phyloP scores from a whole-genome alignment of 2,888 invertebrate species.

The Flexamia atlantica region DNA sequence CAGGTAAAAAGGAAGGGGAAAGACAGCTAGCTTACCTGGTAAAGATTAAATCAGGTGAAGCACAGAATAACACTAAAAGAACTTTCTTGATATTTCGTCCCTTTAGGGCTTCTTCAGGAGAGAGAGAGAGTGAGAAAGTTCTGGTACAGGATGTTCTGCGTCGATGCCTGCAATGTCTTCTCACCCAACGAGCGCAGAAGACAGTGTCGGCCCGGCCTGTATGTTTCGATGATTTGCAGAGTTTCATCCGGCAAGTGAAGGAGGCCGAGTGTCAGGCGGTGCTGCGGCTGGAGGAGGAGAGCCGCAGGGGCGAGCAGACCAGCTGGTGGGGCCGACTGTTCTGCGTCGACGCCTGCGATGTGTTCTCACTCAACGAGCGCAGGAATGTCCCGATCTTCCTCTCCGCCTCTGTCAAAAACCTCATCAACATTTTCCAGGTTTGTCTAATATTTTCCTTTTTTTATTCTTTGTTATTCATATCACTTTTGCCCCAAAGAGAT shows the following conservation, averaged over 20 bases:
- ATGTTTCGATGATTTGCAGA: not conserved
- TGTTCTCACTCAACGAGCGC: constrained; percentile 4
- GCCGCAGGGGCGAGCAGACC: not conserved
- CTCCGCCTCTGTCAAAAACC: constrained; percentile 19
- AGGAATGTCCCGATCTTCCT: constrained; percentile 43
- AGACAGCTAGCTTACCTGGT: too few species aligned
- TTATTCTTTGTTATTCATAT: too few species aligned
- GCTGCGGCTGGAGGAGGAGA: constrained; percentile 35
- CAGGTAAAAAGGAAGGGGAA: not conserved
- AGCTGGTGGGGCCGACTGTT: constrained; percentile 16
- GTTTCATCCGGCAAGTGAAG: constrained; percentile 27
- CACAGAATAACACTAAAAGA: too few species aligned
- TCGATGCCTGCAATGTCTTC: not conserved
- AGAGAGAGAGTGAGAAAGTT: too few species aligned
- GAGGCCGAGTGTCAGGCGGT: constrained; percentile 35
- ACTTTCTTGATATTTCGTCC: too few species aligned
- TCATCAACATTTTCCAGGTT: constrained; percentile 42
- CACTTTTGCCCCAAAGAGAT: too few species aligned
- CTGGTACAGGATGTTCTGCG: not conserved
- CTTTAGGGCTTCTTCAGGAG: too few species aligned
- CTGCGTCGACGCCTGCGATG: not conserved
- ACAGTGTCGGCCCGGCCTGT: too few species aligned
- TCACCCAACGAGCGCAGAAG: constrained; percentile 3
- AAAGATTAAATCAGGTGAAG: not conserved
- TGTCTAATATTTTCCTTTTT: not conserved